Percentiles rank a stretch among this genome's conserved stretches.
These are phyloP conservation scores for Meloidogyne chitwoodi DNA, from an alignment of 1,140 invertebrate species.

Conservation along the genomic window DNA sequence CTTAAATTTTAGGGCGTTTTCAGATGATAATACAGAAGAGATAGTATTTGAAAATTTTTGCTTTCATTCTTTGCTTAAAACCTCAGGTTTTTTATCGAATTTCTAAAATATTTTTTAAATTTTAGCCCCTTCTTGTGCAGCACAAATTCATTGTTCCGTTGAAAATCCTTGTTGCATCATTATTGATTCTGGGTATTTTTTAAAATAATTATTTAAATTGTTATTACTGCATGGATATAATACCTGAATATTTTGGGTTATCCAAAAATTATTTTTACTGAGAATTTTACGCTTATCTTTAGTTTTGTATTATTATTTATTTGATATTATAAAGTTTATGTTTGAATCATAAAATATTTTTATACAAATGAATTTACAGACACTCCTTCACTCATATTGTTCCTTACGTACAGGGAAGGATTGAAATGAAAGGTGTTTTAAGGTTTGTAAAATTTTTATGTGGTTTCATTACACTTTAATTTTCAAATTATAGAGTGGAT, in stretches of 20 bases:
- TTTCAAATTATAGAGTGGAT: slow-evolving; percentile 76
- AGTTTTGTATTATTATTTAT: too few species aligned
- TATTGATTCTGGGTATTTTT: slow-evolving; percentile 73
- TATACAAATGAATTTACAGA: not conserved
- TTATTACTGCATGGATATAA: not conserved
- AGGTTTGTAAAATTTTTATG: too few species aligned
- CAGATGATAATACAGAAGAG: slow-evolving; percentile 83
- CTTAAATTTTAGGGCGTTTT: slow-evolving; percentile 67
- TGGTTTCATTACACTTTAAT: too few species aligned
- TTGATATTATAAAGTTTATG: too few species aligned
- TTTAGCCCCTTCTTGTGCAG: slow-evolving; percentile 39
- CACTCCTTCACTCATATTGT: slow-evolving; percentile 92
- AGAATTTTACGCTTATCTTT: too few species aligned
- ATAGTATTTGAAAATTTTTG: slow-evolving; percentile 97
- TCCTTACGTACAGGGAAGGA: slow-evolving; percentile 84
- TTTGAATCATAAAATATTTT: too few species aligned
- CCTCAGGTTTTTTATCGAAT: slow-evolving; percentile 33
- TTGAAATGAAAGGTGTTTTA: slow-evolving; percentile 67
- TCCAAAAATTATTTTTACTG: too few species aligned
- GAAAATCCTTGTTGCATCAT: slow-evolving; percentile 73
- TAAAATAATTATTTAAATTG: not conserved
- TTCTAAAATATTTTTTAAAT: slow-evolving; percentile 25
- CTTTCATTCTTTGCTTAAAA: slow-evolving; percentile 72
- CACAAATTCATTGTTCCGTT: slow-evolving; percentile 7
- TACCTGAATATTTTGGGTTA: too few species aligned